phyloP scores from a whole-genome alignment of 2,797 vertebrate species.

The Eurystomus glaucurus region DNA sequence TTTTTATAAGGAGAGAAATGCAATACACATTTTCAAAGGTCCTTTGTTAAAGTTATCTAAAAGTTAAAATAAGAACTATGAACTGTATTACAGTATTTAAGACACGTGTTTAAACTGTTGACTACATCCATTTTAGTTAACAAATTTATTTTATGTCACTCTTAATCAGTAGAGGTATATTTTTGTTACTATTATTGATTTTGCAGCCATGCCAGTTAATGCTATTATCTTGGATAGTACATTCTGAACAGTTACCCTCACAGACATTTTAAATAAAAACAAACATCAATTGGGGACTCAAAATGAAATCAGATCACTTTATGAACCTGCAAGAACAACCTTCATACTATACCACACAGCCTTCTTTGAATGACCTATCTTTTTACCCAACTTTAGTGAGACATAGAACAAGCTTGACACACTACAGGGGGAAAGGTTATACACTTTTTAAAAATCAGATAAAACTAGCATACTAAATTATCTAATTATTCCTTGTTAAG shows the following conservation, averaged over 20 bases:
- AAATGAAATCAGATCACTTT: conserved; percentile 80
- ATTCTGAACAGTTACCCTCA: conserved; percentile 75
- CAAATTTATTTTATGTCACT: conserved; percentile 80
- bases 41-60: conserved; percentile 36
- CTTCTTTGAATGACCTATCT: conserved; percentile 57
- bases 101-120: conserved; percentile 62
- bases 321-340: conserved; percentile 69
- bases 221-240: conserved; percentile 74
- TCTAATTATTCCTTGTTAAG: conserved; percentile 31
- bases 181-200: conserved; percentile 82
- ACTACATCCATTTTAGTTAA: conserved; percentile 75
- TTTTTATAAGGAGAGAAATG: conserved; percentile 15
- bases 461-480: not conserved
- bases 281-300: conserved; percentile 75
- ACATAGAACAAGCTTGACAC: not conserved
- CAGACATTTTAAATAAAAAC: conserved; percentile 84
- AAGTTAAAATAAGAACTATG: conserved; percentile 58
- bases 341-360: not conserved
- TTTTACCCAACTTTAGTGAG: conserved; percentile 37
- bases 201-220: conserved; percentile 80
- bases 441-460: not conserved
- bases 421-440: conserved; percentile 1
- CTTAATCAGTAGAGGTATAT: conserved; percentile 78
- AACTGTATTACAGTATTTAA: conserved; percentile 46
- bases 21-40: conserved; percentile 35